Evolutionary conservation across 2,888 invertebrate species (phyloP).

Genomic region (Nephrotoma appendiculata): DNA sequence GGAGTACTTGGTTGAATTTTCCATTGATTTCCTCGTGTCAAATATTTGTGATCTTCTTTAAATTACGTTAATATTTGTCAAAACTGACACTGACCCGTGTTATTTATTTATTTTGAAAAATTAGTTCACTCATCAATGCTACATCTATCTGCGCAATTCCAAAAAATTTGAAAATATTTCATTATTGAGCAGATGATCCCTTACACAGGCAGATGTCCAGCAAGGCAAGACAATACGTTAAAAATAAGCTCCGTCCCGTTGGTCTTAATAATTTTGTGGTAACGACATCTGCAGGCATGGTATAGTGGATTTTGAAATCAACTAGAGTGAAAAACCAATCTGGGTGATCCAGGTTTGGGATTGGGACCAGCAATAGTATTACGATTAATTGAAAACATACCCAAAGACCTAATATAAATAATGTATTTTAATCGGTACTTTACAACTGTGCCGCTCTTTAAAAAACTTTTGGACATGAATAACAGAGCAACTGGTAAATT

Average conservation of each 20-base stretch:
- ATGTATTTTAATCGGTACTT: neutral
- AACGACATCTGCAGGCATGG: constrained; percentile 16
- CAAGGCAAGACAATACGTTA: constrained; percentile 14
- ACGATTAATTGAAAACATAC: neutral
- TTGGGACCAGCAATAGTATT: neutral
- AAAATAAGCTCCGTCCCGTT: constrained; percentile 18
- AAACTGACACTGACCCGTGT: neutral
- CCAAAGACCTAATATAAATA: too few relatives aligned
- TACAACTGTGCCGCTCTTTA: neutral
- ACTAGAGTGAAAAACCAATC: constrained; percentile 17
- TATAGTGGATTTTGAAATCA: constrained; percentile 19
- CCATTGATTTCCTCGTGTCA: too few relatives aligned
- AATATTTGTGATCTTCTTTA: neutral
- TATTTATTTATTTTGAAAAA: neutral
- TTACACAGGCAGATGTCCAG: constrained; percentile 18
- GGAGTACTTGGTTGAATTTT: neutral
- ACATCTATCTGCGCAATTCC: neutral
- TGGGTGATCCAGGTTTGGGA: neutral
- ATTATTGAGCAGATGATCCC: constrained; percentile 20
- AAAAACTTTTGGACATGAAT: neutral
- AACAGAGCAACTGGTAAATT: neutral
- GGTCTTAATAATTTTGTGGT: constrained; percentile 21
- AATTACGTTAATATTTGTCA: neutral
- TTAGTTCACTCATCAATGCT: neutral
- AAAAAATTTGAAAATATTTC: too few relatives aligned